A percentile compares a stretch with the other conserved stretches of the same genome.
These are phyloP conservation scores for Ochropacha duplaris DNA, from an alignment of 2,888 invertebrate genomes.

Conservation along the genomic window DNA sequence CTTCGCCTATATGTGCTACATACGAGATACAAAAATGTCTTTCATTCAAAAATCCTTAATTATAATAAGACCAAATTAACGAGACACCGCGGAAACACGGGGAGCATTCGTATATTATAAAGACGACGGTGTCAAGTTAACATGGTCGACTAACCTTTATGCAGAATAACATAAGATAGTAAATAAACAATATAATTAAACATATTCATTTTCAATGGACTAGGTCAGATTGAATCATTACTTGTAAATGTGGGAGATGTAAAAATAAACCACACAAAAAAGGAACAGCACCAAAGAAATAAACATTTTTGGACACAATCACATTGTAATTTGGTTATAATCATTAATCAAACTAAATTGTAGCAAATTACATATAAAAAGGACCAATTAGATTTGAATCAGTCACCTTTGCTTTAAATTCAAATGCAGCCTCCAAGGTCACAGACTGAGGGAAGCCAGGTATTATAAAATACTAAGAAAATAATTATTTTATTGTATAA, in stretches of 20 bases:
- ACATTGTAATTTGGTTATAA: constrained; percentile 15
- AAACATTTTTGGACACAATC: constrained; percentile 39
- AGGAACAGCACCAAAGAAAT: constrained; percentile 46
- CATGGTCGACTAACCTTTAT: background rate
- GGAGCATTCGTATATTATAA: background rate
- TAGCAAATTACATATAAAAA: background rate
- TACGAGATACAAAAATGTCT: constrained; percentile 53
- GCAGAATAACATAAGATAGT: background rate
- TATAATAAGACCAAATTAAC: constrained; percentile 22
- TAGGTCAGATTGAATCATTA: constrained; percentile 13
- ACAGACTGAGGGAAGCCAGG: background rate
- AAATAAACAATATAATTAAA: constrained; percentile 6
- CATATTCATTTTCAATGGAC: constrained; percentile 8
- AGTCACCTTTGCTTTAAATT: background rate
- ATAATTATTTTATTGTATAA: background rate
- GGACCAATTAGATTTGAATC: background rate
- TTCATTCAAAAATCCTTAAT: constrained; percentile 38
- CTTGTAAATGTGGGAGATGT: constrained; percentile 12
- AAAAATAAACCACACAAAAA: constrained; percentile 24
- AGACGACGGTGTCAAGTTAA: background rate
- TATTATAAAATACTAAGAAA: background rate
- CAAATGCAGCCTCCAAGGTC: background rate
- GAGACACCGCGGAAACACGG: constrained; percentile 7
- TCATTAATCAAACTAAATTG: background rate
- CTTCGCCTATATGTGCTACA: constrained; percentile 24